These are phyloP conservation scores for Peromyscus polionotus DNA, from an alignment of 2,113 vertebrate genomes.

Conservation along the genomic window DNA sequence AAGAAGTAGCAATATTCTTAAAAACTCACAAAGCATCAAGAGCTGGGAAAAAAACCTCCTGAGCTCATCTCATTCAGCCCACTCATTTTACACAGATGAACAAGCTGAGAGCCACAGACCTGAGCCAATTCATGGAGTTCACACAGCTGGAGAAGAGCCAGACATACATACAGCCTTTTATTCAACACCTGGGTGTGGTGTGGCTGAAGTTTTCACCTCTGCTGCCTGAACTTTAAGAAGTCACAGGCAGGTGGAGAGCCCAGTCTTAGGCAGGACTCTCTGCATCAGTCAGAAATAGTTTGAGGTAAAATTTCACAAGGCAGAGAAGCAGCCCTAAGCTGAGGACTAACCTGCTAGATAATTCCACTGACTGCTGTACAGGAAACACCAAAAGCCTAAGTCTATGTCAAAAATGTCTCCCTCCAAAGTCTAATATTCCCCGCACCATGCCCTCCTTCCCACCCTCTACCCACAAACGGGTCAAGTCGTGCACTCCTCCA, in stretches of 20 bases:
- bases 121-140: not conserved
- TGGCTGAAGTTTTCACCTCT: not conserved
- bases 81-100: conserved; percentile 60
- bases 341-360: not conserved
- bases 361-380: not conserved
- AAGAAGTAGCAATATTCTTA: not conserved
- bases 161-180: not conserved
- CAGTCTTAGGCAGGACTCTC: not conserved
- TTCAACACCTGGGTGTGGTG: not conserved
- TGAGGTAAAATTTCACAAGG: not conserved
- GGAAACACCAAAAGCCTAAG: conserved; percentile 18
- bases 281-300: not conserved
- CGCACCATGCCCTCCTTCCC: conserved; percentile 22
- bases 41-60: conserved; percentile 42
- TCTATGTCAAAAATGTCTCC: conserved; percentile 11
- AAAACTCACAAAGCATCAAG: conserved; percentile 36
- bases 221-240: not conserved
- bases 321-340: not conserved
- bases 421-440: conserved; percentile 55
- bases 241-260: not conserved
- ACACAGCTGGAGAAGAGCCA: not conserved
- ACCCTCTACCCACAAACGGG: not conserved
- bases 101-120: conserved; percentile 12
- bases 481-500: conserved; percentile 40
- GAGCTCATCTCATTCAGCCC: conserved; percentile 20